Conservation (phyloP, 2,797 vertebrate genomes). For the Chromis chromis region DNA sequence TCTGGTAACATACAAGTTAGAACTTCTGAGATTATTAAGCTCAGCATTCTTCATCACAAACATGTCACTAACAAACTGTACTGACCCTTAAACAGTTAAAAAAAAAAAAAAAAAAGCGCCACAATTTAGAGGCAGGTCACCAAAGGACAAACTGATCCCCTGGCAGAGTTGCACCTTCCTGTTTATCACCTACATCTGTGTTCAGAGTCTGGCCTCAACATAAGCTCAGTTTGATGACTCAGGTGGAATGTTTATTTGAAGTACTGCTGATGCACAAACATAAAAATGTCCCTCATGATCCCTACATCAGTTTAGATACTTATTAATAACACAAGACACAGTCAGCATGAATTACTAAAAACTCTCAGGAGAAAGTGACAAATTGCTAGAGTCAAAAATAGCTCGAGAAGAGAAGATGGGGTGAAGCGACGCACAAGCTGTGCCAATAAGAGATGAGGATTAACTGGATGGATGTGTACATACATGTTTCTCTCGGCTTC, state of each 20-base stretch:
- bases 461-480: constrained; percentile 57
- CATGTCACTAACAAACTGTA: neutral
- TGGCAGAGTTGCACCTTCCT: constrained; percentile 6
- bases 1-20: too few relatives aligned
- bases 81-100: neutral
- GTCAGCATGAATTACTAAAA: constrained; percentile 75
- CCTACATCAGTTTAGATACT: constrained; percentile 61
- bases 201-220: constrained; percentile 44
- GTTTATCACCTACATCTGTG: constrained; percentile 45
- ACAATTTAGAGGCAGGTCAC: neutral
- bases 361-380: constrained; percentile 69
- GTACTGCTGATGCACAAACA: constrained; percentile 73
- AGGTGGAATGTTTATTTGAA: constrained; percentile 68
- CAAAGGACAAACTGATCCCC: constrained; percentile 22
- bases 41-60: neutral
- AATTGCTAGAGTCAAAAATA: constrained; percentile 67
- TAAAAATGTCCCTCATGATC: constrained; percentile 70
- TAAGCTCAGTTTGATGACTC: constrained; percentile 58
- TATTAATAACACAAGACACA: constrained; percentile 72
- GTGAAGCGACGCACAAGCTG: constrained; percentile 1
- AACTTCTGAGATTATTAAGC: neutral
- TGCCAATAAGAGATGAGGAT: neutral
- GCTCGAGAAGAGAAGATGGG: constrained; percentile 15
- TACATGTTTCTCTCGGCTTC: constrained; percentile 96
- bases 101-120: neutral